phyloP scores from a whole-genome alignment of 1,140 invertebrate species.

The Daktulosphaira vitifoliae region DNA sequence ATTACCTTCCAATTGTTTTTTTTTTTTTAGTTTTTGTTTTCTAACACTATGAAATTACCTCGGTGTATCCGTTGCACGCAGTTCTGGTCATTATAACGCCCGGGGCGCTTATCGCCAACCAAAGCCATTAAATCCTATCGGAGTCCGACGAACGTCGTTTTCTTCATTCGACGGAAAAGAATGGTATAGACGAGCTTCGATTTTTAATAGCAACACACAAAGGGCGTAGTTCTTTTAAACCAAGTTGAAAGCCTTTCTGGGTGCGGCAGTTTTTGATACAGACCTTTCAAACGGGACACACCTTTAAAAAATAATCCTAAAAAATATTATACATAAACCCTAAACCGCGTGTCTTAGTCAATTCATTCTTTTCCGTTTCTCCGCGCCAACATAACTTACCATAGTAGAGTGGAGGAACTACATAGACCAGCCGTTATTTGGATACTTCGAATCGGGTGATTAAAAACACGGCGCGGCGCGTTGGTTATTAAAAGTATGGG shows the following conservation, averaged over 20 bases:
- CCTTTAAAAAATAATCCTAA: conserved; percentile 9
- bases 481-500: no score
- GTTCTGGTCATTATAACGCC: no score
- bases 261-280: background rate
- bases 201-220: background rate
- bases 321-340: no score
- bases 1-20: no score
- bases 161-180: background rate
- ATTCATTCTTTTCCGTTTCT: background rate
- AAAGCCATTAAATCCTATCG: background rate
- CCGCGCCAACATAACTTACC: background rate
- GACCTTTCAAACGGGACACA: background rate
- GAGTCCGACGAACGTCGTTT: background rate
- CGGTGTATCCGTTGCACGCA: no score
- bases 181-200: background rate
- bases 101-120: background rate
- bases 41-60: no score
- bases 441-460: no score
- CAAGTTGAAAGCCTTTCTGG: conserved; percentile 11
- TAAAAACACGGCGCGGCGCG: no score
- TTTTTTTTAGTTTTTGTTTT: no score
- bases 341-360: background rate
- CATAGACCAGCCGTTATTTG: no score
- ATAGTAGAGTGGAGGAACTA: background rate
- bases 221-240: conserved; percentile 27